Conservation (phyloP, 53 echinoderm and acorn worm species). For the Henricia sp. region DNA sequence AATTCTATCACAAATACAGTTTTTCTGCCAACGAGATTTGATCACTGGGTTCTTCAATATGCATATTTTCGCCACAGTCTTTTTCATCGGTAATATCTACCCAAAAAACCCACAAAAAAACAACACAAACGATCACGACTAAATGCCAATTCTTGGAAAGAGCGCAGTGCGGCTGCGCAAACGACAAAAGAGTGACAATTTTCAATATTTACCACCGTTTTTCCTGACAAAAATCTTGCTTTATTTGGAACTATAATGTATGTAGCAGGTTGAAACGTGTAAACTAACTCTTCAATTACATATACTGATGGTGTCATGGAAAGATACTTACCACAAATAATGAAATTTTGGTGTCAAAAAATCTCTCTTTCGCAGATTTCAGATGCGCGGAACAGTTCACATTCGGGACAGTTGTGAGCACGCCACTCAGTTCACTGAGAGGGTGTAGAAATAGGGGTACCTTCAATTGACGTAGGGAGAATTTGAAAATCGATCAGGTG, state of each 20-base stretch:
- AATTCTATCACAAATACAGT: no score
- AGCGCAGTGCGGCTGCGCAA: slow-evolving; percentile 70
- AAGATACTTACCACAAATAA: slow-evolving; percentile 61
- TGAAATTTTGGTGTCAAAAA: slow-evolving; percentile 39
- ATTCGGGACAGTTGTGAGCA: slow-evolving; percentile 79
- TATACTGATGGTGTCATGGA: not conserved
- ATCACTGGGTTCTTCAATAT: no score
- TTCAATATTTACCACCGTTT: slow-evolving; percentile 13
- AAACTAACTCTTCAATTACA: not conserved
- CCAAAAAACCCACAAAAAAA: no score
- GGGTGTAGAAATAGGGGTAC: slow-evolving; percentile 66
- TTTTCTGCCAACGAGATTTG: no score
- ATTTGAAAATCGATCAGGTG: slow-evolving; percentile 12
- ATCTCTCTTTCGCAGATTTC: slow-evolving; percentile 38
- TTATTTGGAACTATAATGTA: not conserved
- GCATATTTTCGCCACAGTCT: no score
- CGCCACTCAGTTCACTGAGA: slow-evolving; percentile 56
- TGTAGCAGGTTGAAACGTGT: slow-evolving; percentile 8
- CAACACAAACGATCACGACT: no score
- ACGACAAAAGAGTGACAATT: slow-evolving; percentile 59
- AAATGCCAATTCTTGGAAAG: no score
- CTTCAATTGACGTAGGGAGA: slow-evolving; percentile 67
- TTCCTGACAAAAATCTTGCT: not conserved
- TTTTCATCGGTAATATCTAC: no score
- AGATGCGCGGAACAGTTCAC: slow-evolving; percentile 76